phyloP scores from a whole-genome alignment of 2,113 vertebrate genomes.

The Tringa solitaria region DNA sequence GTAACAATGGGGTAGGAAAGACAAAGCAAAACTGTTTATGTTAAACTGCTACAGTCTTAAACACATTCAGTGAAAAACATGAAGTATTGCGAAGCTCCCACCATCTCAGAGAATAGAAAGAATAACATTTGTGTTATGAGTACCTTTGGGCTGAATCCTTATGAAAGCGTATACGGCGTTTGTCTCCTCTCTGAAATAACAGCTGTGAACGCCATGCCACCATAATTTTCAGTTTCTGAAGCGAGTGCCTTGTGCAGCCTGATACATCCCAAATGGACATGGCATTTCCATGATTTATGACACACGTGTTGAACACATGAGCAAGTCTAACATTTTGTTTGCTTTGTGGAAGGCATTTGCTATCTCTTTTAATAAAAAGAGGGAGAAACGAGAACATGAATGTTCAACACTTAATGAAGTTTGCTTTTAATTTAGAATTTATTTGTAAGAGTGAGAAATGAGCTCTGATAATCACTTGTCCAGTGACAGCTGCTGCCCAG shows the following conservation, averaged over 20 bases:
- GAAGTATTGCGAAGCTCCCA: not conserved
- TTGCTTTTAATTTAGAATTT: slow-evolving; percentile 61
- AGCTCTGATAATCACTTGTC: not conserved
- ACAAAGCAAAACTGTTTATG: slow-evolving; percentile 17
- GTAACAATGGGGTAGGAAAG: not conserved
- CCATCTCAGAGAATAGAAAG: slow-evolving; percentile 11
- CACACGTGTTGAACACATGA: slow-evolving; percentile 25
- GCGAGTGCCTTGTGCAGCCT: not conserved
- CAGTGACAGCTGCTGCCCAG: slow-evolving; percentile 56
- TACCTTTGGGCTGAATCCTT: slow-evolving; percentile 6
- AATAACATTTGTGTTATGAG: slow-evolving; percentile 2
- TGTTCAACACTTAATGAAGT: not conserved
- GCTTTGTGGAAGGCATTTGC: not conserved
- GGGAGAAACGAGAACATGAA: not conserved
- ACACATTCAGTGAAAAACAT: not conserved
- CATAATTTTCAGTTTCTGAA: slow-evolving; percentile 38
- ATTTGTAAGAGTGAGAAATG: slow-evolving; percentile 42
- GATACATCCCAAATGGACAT: slow-evolving; percentile 34
- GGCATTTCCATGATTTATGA: slow-evolving; percentile 22
- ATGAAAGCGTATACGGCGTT: not conserved
- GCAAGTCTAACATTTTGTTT: not conserved
- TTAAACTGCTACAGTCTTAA: not conserved
- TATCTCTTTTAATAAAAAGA: slow-evolving; percentile 35
- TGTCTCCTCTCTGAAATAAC: slow-evolving; percentile 10
- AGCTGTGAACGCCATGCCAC: not conserved